Evolutionary conservation across 2,888 invertebrate genomes (phyloP).

Genomic region (Notodonta ziczac): DNA sequence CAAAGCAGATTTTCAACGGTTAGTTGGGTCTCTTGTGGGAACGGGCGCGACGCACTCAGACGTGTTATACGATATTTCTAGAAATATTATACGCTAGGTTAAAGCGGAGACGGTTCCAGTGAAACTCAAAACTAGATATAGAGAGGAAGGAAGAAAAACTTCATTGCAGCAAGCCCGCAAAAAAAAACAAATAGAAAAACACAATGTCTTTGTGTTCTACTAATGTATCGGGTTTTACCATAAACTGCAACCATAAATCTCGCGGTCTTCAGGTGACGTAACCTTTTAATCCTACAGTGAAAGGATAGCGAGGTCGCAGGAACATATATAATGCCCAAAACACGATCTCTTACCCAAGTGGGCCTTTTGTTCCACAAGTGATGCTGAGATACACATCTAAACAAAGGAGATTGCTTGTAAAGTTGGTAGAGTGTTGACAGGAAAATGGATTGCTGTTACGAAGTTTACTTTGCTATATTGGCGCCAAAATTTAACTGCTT

Average conservation of each 20-base stretch:
- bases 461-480: constrained; percentile 14
- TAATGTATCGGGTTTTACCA: constrained; percentile 1
- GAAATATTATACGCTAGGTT: constrained; percentile 1
- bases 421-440: constrained; percentile 31
- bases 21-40: constrained; percentile 3
- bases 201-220: neutral
- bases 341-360: constrained; percentile 50
- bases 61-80: constrained; percentile 5
- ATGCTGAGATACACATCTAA: constrained; percentile 40
- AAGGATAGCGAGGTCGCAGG: constrained; percentile 51
- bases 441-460: constrained; percentile 41
- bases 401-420: constrained; percentile 27
- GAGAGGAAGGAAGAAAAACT: no score
- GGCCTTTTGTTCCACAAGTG: constrained; percentile 38
- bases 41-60: neutral
- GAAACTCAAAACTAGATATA: neutral
- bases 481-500: neutral
- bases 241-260: constrained; percentile 27
- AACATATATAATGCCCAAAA: constrained; percentile 51
- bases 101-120: neutral
- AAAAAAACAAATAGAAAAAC: neutral
- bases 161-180: no score
- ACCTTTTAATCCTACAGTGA: constrained; percentile 46
- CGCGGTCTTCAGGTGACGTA: constrained; percentile 34
- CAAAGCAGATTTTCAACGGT: constrained; percentile 5